Base-by-base conservation (phyloP, 2,797 vertebrate species). In the Lutjanus campechanus region DNA sequence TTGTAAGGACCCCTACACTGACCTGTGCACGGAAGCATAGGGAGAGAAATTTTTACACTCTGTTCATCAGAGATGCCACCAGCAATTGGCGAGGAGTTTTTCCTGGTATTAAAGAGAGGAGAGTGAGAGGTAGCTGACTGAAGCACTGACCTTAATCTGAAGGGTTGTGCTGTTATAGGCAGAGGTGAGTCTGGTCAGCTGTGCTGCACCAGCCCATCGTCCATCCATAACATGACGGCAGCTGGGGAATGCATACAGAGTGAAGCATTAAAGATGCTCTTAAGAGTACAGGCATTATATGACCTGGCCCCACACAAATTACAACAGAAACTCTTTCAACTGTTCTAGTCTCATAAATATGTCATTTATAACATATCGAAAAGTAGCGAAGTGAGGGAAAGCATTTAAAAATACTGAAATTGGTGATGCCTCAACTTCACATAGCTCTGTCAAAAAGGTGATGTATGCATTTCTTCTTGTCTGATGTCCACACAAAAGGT, bases 131-230 rank as follows among this genome's bases (percentile, higher is more conserved):
- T 87, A 88, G 76, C 64, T 79, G 79, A 82, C 80, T 88, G 81
- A 89, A 88, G 94, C 88, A 13, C 84, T 96, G 95, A 96, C 95
- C 95, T 92, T 94, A 93, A 93, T 95, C 93, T 94, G 81, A 92
- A 92, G 84, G 92, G 85, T 78, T 85, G 85, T 77, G 79, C 85
- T 77, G 76, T 81, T 88, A 75, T 76, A 88, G 88, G 86, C 83
- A 80, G 84, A 90, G 94, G 94, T 94, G 89, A 93, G 85, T 88
- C 88, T 92, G 94, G 94, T 95, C 94, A 95, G 90, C 91, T 91
- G 93, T 88, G 87, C 83, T 78, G 36, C 77, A 64, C 72, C 64
- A 65, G 69, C 80, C 92, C 64, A 63, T 90, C 82, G 87, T 92
- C 89, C 65, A 76, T 89, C 88, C 74, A 85, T 88, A 91, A 86